A percentile compares a stretch with the other conserved stretches of the same genome.
Conservation (phyloP, 2,888 invertebrate genomes). For the Leptinotarsa juncta region DNA sequence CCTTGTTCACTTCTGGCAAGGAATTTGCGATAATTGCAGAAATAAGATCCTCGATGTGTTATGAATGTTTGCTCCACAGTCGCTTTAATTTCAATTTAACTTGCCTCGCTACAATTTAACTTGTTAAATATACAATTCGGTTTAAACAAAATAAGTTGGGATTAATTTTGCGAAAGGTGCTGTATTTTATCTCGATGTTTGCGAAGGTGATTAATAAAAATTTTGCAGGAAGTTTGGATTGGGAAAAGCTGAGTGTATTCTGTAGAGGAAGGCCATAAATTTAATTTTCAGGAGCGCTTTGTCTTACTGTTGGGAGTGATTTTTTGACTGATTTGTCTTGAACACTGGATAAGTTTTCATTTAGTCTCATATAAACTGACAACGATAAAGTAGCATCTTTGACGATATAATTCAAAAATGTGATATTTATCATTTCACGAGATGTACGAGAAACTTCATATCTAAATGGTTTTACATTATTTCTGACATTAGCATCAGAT, state of each 20-base stretch:
- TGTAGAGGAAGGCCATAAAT: conserved; percentile 18
- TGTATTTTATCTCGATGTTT: conserved; percentile 25
- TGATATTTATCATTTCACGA: too few species aligned
- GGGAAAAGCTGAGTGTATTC: conserved; percentile 17
- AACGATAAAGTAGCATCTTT: background rate
- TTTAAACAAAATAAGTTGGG: conserved; percentile 22
- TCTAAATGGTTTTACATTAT: too few species aligned
- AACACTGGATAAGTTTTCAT: conserved; percentile 3
- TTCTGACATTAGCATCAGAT: too few species aligned
- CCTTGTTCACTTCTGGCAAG: conserved; percentile 49
- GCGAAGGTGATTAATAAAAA: conserved; percentile 20
- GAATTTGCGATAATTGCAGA: conserved; percentile 54
- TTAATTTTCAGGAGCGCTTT: conserved; percentile 16
- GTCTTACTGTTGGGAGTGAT: conserved; percentile 20
- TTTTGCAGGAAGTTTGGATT: conserved; percentile 21
- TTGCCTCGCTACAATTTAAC: conserved; percentile 51
- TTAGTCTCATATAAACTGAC: background rate
- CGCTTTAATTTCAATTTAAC: conserved; percentile 52
- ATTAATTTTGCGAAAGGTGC: conserved; percentile 27
- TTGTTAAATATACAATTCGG: conserved; percentile 47
- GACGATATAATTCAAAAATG: background rate
- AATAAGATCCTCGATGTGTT: conserved; percentile 54
- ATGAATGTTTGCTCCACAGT: conserved; percentile 49
- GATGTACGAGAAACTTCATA: too few species aligned
- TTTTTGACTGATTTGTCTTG: conserved; percentile 12